These are phyloP conservation scores for Eristalinus sepulchralis DNA, from an alignment of 2,888 invertebrate genomes.

Conservation along the genomic window DNA sequence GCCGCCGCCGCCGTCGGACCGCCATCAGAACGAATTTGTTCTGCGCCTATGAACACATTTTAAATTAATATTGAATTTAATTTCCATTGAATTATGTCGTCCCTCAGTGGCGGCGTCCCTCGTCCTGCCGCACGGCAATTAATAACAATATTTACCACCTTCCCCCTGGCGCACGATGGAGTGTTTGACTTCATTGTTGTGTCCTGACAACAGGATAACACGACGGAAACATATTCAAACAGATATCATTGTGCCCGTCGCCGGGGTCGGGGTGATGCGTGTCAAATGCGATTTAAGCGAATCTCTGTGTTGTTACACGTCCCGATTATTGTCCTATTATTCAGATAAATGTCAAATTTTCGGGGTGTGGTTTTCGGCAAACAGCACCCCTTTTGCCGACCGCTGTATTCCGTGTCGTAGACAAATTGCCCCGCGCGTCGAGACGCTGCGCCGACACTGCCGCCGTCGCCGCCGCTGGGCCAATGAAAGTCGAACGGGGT, in stretches of 20 bases:
- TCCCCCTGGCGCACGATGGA: slow-evolving; percentile 13
- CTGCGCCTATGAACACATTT: slow-evolving; percentile 65
- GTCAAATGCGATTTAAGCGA: slow-evolving; percentile 69
- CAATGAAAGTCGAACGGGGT: slow-evolving; percentile 35
- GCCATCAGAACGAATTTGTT: slow-evolving; percentile 48
- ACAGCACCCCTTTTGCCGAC: slow-evolving; percentile 15
- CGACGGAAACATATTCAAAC: slow-evolving; percentile 70
- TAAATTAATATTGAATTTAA: slow-evolving; percentile 69
- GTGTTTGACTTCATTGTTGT: slow-evolving; percentile 51
- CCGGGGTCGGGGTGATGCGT: slow-evolving; percentile 64
- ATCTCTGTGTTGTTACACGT: slow-evolving; percentile 71
- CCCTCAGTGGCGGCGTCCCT: slow-evolving; percentile 9
- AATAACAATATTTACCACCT: slow-evolving; percentile 67
- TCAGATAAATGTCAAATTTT: slow-evolving; percentile 71
- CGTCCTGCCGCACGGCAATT: slow-evolving; percentile 62
- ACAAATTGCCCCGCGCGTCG: slow-evolving; percentile 49
- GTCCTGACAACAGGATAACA: slow-evolving; percentile 70
- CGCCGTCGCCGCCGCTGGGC: slow-evolving; percentile 30
- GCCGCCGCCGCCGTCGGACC: not conserved
- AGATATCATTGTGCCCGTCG: slow-evolving; percentile 62
- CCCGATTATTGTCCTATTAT: slow-evolving; percentile 69
- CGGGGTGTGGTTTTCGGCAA: slow-evolving; percentile 67
- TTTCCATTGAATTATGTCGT: slow-evolving; percentile 35
- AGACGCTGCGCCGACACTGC: too few relatives aligned
- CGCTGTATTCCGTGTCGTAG: slow-evolving; percentile 23